phyloP scores from a whole-genome alignment of 2,888 invertebrate genomes.

The Elysia crispata region DNA sequence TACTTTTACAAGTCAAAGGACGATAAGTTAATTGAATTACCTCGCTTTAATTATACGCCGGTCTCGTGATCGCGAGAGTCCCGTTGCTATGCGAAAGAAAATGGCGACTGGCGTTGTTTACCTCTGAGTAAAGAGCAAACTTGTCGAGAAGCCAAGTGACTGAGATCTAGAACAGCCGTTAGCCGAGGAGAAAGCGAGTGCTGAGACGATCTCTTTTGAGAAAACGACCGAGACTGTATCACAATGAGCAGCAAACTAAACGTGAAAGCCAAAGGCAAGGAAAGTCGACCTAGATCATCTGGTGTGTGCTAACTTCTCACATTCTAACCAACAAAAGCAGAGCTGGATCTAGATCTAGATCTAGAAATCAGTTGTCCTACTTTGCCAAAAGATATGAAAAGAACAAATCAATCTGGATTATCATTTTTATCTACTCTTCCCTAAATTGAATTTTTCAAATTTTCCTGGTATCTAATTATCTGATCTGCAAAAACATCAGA shows the following conservation, averaged over 20 bases:
- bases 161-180: background rate
- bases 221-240: background rate
- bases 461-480: no score
- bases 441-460: no score
- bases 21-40: no score
- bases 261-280: slow-evolving; percentile 45
- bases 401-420: no score
- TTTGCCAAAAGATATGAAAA: no score
- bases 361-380: background rate
- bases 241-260: slow-evolving; percentile 62
- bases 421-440: no score
- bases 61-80: background rate
- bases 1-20: background rate
- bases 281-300: background rate
- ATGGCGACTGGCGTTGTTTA: background rate
- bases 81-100: background rate
- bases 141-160: background rate
- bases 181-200: slow-evolving; percentile 16
- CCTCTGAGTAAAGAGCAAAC: background rate
- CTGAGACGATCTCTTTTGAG: background rate
- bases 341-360: no score
- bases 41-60: no score
- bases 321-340: no score
- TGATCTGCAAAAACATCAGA: no score
- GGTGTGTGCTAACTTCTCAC: slow-evolving; percentile 1